phyloP scores from a whole-genome alignment of 1,140 invertebrate genomes.

The Aricia agestis region DNA sequence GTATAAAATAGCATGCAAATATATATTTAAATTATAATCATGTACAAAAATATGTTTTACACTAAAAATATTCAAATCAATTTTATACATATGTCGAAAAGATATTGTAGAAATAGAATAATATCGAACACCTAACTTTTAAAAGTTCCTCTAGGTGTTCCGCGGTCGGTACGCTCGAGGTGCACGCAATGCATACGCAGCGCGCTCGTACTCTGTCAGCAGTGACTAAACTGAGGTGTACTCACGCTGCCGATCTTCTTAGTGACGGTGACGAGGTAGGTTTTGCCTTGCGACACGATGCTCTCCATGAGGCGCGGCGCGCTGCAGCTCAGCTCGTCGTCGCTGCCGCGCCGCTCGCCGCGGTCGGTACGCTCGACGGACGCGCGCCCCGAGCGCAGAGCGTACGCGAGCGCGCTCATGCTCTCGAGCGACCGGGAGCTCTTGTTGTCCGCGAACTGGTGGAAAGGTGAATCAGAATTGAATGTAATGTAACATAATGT shows the following conservation, averaged over 20 bases:
- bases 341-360: conserved; percentile 27
- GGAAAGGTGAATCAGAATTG: too few species aligned
- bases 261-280: conserved; percentile 58
- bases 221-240: conserved; percentile 10
- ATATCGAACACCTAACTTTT: too few species aligned
- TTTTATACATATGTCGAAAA: too few species aligned
- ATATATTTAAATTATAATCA: too few species aligned
- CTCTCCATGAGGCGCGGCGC: conserved; percentile 60
- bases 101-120: too few species aligned
- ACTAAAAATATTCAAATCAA: too few species aligned
- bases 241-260: conserved; percentile 64
- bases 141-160: too few species aligned
- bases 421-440: conserved; percentile 50
- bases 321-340: conserved; percentile 35
- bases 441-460: conserved; percentile 52
- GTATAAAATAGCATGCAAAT: too few species aligned
- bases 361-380: conserved; percentile 17
- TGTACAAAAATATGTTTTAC: too few species aligned
- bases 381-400: conserved; percentile 33
- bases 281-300: conserved; percentile 59
- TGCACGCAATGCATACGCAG: conserved; percentile 44
- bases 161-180: conserved; percentile 7
- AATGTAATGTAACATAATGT: too few species aligned
- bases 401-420: conserved; percentile 47
- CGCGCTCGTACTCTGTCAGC: conserved; percentile 39